Evolutionary conservation across 2,888 invertebrate species (phyloP).

Genomic region (Anthoptus insignis): DNA sequence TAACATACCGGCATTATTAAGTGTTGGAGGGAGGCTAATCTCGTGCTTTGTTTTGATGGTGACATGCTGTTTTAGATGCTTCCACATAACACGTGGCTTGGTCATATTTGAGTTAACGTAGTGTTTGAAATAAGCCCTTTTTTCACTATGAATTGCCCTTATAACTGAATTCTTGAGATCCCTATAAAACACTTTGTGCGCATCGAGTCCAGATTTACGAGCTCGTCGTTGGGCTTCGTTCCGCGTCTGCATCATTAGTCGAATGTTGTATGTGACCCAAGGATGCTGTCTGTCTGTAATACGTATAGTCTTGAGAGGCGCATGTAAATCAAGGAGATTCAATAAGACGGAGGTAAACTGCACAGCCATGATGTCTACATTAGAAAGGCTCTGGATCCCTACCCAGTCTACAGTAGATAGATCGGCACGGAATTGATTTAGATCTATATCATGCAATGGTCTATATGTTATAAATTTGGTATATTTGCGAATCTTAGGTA

Average conservation of each 20-base stretch:
- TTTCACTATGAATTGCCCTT: neutral
- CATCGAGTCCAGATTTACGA: neutral
- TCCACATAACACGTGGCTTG: neutral
- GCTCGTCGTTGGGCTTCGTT: neutral
- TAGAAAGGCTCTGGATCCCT: neutral
- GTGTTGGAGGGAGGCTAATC: neutral
- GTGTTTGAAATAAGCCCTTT: neutral
- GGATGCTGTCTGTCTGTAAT: neutral
- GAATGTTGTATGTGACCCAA: neutral
- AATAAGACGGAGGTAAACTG: neutral
- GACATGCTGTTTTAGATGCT: neutral
- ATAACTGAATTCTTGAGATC: neutral
- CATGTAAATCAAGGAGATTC: neutral
- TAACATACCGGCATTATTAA: neutral
- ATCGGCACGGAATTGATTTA: neutral
- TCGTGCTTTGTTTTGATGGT: neutral
- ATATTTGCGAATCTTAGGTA: neutral
- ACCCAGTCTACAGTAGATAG: neutral
- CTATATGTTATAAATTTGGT: neutral
- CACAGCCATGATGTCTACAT: neutral
- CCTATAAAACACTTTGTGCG: neutral
- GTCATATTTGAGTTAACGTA: neutral
- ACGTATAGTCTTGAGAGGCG: neutral
- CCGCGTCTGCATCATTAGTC: neutral
- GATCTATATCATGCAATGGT: slow-evolving; percentile 4